A percentile compares a stretch with the other conserved stretches of the same genome.
These are phyloP conservation scores for Ceramica pisi DNA, from an alignment of 2,888 invertebrate species.

Conservation along the genomic window DNA sequence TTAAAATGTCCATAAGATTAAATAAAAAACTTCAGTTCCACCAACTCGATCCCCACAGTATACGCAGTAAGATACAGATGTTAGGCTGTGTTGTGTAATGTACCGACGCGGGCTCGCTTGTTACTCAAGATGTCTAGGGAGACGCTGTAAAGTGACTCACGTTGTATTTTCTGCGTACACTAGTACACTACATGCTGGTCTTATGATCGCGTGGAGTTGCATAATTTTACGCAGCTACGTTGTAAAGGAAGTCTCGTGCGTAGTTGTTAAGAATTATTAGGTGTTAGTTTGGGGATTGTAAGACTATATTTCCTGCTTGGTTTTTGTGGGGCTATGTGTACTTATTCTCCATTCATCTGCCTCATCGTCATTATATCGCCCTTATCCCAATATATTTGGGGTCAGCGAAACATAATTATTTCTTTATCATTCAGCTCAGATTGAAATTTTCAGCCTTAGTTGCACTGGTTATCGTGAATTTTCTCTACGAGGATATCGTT, in stretches of 20 bases:
- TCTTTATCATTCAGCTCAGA: no score
- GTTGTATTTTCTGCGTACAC: constrained; percentile 48
- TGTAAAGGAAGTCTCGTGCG: constrained; percentile 6
- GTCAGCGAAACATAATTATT: no score
- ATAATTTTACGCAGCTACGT: constrained; percentile 37
- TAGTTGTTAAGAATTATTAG: constrained; percentile 17
- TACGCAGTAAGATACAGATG: constrained; percentile 17
- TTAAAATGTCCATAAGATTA: no score
- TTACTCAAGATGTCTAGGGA: constrained; percentile 62
- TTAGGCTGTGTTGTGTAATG: constrained; percentile 42
- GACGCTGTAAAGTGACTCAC: constrained; percentile 56
- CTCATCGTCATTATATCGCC: no score
- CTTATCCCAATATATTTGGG: no score
- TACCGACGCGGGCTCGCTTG: constrained; percentile 51
- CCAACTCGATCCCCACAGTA: not conserved
- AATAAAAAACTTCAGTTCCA: not conserved
- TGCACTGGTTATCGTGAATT: no score
- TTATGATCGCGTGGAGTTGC: constrained; percentile 56
- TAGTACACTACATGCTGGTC: constrained; percentile 27
- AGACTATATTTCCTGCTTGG: not conserved
- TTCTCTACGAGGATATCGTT: no score
- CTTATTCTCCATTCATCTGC: no score
- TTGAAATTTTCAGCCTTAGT: no score
- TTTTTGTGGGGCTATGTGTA: no score
- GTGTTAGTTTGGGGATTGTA: not conserved